Evolutionary conservation across 2,113 vertebrate species (phyloP).

Genomic region (Callaeas wilsoni): DNA sequence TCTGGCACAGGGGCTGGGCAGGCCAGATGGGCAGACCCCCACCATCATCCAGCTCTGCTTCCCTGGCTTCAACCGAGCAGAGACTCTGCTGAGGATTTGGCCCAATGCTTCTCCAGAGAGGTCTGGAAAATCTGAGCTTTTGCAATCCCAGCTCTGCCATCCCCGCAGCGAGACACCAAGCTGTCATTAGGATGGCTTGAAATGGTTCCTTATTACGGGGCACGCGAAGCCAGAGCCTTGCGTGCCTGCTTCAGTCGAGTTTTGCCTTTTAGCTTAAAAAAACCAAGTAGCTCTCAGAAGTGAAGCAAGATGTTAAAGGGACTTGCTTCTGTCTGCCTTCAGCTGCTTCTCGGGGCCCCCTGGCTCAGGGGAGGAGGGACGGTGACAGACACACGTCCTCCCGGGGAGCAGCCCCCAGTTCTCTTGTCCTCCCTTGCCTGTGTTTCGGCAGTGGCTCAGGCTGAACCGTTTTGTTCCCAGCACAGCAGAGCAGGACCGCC

Average conservation of each 20-base stretch:
- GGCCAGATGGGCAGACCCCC: neutral
- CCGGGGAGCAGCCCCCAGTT: neutral
- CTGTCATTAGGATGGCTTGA: constrained; percentile 43
- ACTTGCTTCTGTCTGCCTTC: neutral
- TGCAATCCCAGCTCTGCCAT: constrained; percentile 9
- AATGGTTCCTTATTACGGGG: constrained; percentile 41
- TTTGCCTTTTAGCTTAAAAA: neutral
- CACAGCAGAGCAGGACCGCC: neutral
- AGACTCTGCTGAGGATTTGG: neutral
- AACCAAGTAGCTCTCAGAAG: neutral
- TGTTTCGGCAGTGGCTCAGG: neutral
- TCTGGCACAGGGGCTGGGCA: neutral
- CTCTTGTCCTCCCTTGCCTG: neutral
- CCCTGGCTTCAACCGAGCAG: neutral
- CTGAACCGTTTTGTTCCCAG: neutral
- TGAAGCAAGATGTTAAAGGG: neutral
- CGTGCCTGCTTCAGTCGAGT: neutral
- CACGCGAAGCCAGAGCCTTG: constrained; percentile 4
- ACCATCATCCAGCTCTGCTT: neutral
- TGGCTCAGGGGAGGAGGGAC: neutral
- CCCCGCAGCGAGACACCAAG: neutral
- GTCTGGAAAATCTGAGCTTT: constrained; percentile 42
- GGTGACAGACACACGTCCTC: neutral
- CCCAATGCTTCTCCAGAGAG: neutral
- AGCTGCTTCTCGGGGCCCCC: neutral